Evolutionary conservation across 2,113 vertebrate species (phyloP).

Genomic region (Daphoenositta chrysoptera): DNA sequence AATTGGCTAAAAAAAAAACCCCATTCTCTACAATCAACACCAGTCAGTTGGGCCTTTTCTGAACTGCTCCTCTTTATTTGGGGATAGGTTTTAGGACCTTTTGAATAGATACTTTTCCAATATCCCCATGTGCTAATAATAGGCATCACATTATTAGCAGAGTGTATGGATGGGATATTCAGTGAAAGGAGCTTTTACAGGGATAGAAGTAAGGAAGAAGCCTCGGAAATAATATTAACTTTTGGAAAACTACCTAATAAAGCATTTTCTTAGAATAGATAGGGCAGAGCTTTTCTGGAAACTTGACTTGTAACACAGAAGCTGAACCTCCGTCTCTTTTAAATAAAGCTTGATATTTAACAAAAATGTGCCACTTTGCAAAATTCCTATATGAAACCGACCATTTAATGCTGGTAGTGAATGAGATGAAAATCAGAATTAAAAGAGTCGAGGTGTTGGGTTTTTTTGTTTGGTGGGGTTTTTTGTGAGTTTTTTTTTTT

Average conservation of each 20-base stretch:
- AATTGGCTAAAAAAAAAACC: neutral
- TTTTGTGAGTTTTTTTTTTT: neutral
- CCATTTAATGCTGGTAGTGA: neutral
- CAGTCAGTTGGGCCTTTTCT: neutral
- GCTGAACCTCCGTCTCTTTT: neutral
- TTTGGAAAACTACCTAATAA: neutral
- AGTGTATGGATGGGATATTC: neutral
- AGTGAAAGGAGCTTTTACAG: neutral
- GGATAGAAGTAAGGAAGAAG: neutral
- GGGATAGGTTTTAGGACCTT: neutral
- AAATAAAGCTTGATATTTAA: neutral
- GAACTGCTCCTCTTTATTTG: neutral
- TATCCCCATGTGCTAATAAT: neutral
- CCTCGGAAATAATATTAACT: neutral
- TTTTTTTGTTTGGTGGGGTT: neutral
- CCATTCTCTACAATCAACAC: neutral
- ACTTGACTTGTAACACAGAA: neutral
- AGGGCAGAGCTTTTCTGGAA: neutral
- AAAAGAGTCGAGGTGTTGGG: accelerated
- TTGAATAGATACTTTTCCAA: neutral
- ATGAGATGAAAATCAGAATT: neutral
- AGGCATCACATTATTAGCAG: neutral
- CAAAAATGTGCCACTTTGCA: neutral
- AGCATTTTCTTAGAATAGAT: neutral
- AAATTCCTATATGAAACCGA: neutral